Percentiles rank a stretch among this genome's conserved stretches.
Conservation (phyloP, 2,797 vertebrate species). For the Sebastiscus albofasciatus region DNA sequence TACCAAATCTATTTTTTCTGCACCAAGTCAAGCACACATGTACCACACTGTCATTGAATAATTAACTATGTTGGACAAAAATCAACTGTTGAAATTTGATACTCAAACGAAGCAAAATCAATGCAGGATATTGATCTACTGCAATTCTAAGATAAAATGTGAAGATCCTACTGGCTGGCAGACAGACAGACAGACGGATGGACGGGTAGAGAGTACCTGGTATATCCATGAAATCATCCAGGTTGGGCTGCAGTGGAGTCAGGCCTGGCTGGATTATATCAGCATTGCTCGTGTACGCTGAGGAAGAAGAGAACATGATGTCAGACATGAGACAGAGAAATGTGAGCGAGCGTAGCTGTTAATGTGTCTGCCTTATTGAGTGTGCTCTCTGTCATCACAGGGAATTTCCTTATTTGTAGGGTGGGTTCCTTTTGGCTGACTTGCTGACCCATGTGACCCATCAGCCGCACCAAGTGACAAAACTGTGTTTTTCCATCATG, state of each 20-base stretch:
- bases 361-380: background rate
- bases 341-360: background rate
- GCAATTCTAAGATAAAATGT: background rate
- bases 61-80: background rate
- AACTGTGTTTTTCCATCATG: background rate
- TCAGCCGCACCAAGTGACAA: background rate
- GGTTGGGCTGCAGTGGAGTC: slow-evolving; percentile 92
- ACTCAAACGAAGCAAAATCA: background rate
- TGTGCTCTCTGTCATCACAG: background rate
- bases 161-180: background rate
- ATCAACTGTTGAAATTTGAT: background rate
- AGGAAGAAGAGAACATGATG: background rate
- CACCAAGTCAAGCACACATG: background rate
- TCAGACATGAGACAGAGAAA: background rate
- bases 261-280: slow-evolving; percentile 97
- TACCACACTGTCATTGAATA: background rate
- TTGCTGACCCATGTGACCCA: slow-evolving; percentile 22
- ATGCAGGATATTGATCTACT: background rate
- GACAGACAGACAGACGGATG: background rate
- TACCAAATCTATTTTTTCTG: background rate
- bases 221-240: slow-evolving; percentile 97
- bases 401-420: slow-evolving; percentile 57
- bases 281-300: slow-evolving; percentile 92
- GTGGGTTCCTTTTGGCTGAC: slow-evolving; percentile 11
- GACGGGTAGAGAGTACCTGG: slow-evolving; percentile 83